Base-by-base conservation (phyloP, 2,113 vertebrate species). In the Pongo pygmaeus region DNA sequence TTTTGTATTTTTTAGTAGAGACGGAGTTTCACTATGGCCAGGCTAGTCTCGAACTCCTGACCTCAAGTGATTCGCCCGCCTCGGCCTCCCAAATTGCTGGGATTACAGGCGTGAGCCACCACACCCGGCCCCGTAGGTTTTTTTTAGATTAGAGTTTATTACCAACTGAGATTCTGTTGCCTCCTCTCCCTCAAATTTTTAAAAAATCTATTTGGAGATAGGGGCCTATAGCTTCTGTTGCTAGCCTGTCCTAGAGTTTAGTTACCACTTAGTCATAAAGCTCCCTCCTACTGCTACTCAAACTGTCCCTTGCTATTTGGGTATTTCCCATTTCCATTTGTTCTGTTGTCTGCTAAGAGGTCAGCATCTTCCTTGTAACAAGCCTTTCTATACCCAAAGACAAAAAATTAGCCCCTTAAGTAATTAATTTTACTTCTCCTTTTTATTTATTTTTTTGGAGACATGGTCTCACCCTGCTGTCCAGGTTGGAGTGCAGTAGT, bases 331-430 rank as follows among this genome's bases (percentile, higher is more conserved):
- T 85, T 96, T 93, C 64, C 55, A 92, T 98, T 97, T 98, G 97
- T 97, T 98, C 96, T 98, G 98, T 97, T 93, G 79, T 98, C 98
- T 98, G 96, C 97, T 96, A 97, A 98, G 96, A 98, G 93, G 93
- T 89, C 96, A 95, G 96, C 87, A 94, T 92, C 95, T 97, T 98
- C 97, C 97, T 98, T 97, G 98, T 92, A 98, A 98, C 97, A 98
- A 98, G 98, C 97, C 97, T 98, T 97, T 93, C 93, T 95, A 93
- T 91, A 97, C 67, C 92, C 96, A 96, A 96, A 96, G 75, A 87
- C n/a, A 93, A 95, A 96, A 98, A 95, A 79, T 77, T 16, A 95
- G 96, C 61, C 67, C 81, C 81, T 86, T 92, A 75, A 88, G 70
- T 84, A 67, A 83, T 86, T 55, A 84, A 43, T 80, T 92, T 96